These are phyloP conservation scores for Ethmia dodecea DNA, from an alignment of 2,888 invertebrate species.

Conservation along the genomic window DNA sequence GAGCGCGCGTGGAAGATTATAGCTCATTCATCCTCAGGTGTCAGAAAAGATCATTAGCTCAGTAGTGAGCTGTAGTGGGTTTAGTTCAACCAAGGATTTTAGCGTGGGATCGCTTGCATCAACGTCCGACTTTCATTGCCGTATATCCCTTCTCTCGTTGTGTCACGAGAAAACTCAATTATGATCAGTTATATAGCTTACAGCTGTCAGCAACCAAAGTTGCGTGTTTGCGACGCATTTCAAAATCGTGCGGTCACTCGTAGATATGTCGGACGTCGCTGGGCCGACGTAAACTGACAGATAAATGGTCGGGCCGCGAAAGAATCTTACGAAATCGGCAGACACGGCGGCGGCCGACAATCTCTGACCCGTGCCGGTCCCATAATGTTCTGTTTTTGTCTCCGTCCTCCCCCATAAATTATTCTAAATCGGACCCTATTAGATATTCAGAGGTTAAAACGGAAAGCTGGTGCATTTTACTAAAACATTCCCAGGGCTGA, in stretches of 20 bases:
- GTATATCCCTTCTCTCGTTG: no score
- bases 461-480: conserved; percentile 63
- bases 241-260: conserved; percentile 17
- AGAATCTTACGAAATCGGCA: conserved; percentile 44
- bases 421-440: conserved; percentile 72
- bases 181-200: not conserved
- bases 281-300: conserved; percentile 33
- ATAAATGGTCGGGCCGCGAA: conserved; percentile 35
- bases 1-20: no score
- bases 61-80: no score
- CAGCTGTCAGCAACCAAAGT: conserved; percentile 13
- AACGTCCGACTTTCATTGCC: no score
- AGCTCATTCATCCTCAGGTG: no score
- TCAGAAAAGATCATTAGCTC: no score
- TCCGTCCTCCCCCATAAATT: conserved; percentile 62
- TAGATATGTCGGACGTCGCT: conserved; percentile 25
- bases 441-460: conserved; percentile 73
- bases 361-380: conserved; percentile 39
- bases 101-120: no score
- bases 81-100: no score
- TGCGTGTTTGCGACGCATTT: conserved; percentile 1
- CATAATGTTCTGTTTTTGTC: conserved; percentile 73
- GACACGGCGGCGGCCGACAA: conserved; percentile 34
- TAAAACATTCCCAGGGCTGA: conserved; percentile 59
- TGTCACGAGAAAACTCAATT: no score